phyloP scores from a whole-genome alignment of 2,888 invertebrate species.

The Drosophila algonquin region DNA sequence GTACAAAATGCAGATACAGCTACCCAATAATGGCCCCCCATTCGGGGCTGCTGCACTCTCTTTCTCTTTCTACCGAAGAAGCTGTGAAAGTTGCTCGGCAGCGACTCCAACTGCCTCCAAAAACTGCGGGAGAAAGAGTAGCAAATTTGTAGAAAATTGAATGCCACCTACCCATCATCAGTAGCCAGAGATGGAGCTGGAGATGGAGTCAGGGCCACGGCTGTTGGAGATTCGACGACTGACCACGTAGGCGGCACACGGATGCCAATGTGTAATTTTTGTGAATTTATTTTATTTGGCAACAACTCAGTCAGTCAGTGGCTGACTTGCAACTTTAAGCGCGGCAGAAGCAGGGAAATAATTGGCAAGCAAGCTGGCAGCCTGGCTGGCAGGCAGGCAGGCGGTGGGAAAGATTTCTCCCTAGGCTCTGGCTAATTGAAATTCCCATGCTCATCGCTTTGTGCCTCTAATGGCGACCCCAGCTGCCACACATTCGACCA shows the following conservation, averaged over 20 bases:
- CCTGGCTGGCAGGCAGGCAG: slow-evolving; percentile 46
- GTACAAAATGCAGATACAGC: slow-evolving; percentile 68
- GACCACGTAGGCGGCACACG: slow-evolving; percentile 73
- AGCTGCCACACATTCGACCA: slow-evolving; percentile 53
- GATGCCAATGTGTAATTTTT: slow-evolving; percentile 71
- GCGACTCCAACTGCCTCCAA: slow-evolving; percentile 11
- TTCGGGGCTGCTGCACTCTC: slow-evolving; percentile 12
- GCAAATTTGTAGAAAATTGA: slow-evolving; percentile 72
- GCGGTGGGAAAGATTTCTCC: slow-evolving; percentile 70
- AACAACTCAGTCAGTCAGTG: slow-evolving; percentile 12
- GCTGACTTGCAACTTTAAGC: slow-evolving; percentile 20
- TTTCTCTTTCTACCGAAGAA: slow-evolving; percentile 71
- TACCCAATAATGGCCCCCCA: slow-evolving; percentile 66
- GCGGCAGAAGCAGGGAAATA: slow-evolving; percentile 40
- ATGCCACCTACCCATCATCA: slow-evolving; percentile 54
- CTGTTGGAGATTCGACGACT: slow-evolving; percentile 16
- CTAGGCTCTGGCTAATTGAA: slow-evolving; percentile 69
- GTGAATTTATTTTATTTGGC: slow-evolving; percentile 61
- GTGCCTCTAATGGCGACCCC: slow-evolving; percentile 69
- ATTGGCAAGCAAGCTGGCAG: slow-evolving; percentile 48
- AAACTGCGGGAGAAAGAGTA: slow-evolving; percentile 64
- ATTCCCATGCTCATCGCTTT: slow-evolving; percentile 69
- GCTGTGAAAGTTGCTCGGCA: slow-evolving; percentile 69
- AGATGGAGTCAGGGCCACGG: background rate
- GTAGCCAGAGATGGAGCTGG: slow-evolving; percentile 13